These are phyloP conservation scores for Chorisops tibialis DNA, from an alignment of 2,888 invertebrate species.

Conservation along the genomic window DNA sequence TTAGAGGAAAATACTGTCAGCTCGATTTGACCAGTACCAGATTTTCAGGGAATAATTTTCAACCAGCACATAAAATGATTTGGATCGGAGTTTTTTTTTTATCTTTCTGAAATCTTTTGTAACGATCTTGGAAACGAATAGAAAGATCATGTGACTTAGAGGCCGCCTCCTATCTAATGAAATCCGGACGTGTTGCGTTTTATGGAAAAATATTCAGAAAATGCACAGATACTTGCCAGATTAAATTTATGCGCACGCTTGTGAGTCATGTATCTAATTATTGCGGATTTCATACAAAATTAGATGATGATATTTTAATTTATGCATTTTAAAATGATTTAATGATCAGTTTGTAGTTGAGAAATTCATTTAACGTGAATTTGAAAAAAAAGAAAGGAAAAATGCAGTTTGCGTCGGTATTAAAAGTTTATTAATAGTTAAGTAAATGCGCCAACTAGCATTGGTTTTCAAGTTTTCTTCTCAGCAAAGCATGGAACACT, in stretches of 20 bases:
- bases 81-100: conserved; percentile 13
- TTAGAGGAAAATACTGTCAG: conserved; percentile 6
- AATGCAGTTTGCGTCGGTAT: too few relatives aligned
- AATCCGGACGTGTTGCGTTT: conserved; percentile 17
- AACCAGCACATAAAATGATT: neutral
- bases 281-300: neutral
- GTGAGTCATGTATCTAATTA: conserved; percentile 21
- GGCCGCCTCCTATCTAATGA: neutral
- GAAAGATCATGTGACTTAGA: neutral
- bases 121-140: too few relatives aligned
- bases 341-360: too few relatives aligned
- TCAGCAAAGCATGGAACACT: too few relatives aligned
- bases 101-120: too few relatives aligned
- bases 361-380: too few relatives aligned
- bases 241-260: conserved; percentile 9
- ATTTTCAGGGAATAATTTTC: neutral
- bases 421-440: too few relatives aligned
- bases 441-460: too few relatives aligned
- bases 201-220: conserved; percentile 16
- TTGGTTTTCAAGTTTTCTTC: too few relatives aligned
- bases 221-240: conserved; percentile 11
- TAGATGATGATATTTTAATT: neutral
- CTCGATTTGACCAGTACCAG: conserved; percentile 5
- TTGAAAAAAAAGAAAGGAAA: too few relatives aligned
- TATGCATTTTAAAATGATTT: too few relatives aligned